Evolutionary conservation across 2,888 invertebrate species (phyloP).

Genomic region (Melanostoma scalare): DNA sequence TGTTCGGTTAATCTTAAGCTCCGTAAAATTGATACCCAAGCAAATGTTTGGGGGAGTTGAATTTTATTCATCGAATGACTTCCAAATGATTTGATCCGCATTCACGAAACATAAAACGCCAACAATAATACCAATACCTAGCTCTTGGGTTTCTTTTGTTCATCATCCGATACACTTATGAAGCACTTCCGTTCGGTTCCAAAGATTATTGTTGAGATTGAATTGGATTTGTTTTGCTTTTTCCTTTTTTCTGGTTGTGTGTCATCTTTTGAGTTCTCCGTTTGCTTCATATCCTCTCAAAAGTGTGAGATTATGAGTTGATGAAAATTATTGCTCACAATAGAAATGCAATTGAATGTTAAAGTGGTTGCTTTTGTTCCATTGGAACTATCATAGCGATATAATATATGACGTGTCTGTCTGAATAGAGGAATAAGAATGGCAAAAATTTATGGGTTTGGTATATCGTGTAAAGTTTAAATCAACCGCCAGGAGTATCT

Average conservation of each 20-base stretch:
- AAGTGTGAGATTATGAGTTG: conserved; percentile 28
- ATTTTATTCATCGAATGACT: conserved; percentile 68
- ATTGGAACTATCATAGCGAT: conserved; percentile 22
- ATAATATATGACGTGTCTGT: conserved; percentile 14
- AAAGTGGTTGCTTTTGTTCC: conserved; percentile 25
- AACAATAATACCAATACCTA: conserved; percentile 57
- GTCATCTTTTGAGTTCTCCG: conserved; percentile 19
- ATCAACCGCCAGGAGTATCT: conserved; percentile 38
- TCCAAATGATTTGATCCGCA: conserved; percentile 73
- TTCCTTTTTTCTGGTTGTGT: conserved; percentile 18
- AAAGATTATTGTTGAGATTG: conserved; percentile 65
- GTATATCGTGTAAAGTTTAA: conserved; percentile 53
- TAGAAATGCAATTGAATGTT: conserved; percentile 48
- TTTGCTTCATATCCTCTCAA: conserved; percentile 10
- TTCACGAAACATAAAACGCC: conserved; percentile 72
- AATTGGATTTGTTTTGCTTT: conserved; percentile 61
- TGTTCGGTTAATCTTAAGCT: conserved; percentile 65
- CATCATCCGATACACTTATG: conserved; percentile 68
- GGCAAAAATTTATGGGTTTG: conserved; percentile 54
- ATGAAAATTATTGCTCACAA: conserved; percentile 34
- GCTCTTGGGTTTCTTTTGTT: conserved; percentile 53
- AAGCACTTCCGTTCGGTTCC: conserved; percentile 48
- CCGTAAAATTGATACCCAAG: conserved; percentile 68
- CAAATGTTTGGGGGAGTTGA: conserved; percentile 24
- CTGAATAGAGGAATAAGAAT: conserved; percentile 38